Percentiles rank a stretch among this genome's conserved stretches.
phyloP scores from a whole-genome alignment of 1,140 invertebrate genomes.

The Dryas iulia region DNA sequence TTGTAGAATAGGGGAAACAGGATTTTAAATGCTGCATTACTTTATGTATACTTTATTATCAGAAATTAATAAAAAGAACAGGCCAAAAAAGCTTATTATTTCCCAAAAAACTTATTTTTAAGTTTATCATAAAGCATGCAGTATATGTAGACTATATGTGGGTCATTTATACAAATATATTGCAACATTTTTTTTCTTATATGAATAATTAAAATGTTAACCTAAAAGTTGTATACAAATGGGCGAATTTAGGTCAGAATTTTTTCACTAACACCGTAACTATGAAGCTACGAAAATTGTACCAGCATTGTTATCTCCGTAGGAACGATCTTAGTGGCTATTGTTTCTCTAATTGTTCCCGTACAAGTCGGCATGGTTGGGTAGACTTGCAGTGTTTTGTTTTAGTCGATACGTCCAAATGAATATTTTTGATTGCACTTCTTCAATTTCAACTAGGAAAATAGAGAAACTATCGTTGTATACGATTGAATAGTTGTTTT shows the following conservation, averaged over 20 bases:
- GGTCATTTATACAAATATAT: not conserved
- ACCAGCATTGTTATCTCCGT: conserved; percentile 17
- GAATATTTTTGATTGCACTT: not conserved
- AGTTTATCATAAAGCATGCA: not conserved
- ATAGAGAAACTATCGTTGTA: not conserved
- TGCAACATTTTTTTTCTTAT: not conserved
- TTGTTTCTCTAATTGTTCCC: conserved; percentile 23
- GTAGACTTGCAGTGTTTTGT: not conserved
- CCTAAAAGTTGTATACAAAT: not conserved
- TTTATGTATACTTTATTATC: too few relatives aligned
- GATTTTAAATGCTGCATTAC: too few relatives aligned
- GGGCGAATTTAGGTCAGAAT: conserved; percentile 4
- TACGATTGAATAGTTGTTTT: too few relatives aligned
- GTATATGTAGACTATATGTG: not conserved
- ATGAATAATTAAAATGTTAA: not conserved
- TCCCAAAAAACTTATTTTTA: not conserved
- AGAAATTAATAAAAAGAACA: too few relatives aligned
- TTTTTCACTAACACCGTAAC: not conserved
- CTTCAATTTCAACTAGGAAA: not conserved
- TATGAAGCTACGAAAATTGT: conserved; percentile 6
- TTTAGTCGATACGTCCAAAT: not conserved
- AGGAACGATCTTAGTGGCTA: conserved; percentile 14
- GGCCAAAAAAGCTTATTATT: too few relatives aligned
- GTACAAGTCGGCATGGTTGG: not conserved
- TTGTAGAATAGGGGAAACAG: too few relatives aligned